Evolutionary conservation across 2,797 vertebrate genomes (phyloP).

Genomic region (Gallirallus australis): DNA sequence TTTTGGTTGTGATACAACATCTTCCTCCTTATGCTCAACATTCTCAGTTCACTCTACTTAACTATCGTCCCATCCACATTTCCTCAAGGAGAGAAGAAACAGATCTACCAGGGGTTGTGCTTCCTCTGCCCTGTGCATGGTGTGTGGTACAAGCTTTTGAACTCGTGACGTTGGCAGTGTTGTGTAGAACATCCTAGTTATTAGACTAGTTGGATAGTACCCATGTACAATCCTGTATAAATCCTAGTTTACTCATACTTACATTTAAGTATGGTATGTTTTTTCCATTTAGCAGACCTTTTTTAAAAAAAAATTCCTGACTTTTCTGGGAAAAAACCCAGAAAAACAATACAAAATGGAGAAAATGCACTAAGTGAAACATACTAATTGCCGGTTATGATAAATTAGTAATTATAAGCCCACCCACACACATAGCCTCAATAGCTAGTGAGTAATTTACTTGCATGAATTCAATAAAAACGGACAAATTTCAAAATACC

Average conservation of each 20-base stretch:
- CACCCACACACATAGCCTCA: background rate
- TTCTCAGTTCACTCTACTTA: background rate
- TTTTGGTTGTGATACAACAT: background rate
- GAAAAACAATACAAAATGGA: background rate
- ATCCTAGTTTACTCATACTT: background rate
- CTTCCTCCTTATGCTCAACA: background rate
- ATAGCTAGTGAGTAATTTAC: background rate
- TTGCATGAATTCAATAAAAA: background rate
- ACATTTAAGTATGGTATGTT: background rate
- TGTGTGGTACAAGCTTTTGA: background rate
- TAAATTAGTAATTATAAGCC: conserved; percentile 27
- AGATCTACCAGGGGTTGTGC: background rate
- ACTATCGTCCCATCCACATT: background rate
- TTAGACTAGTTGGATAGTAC: background rate
- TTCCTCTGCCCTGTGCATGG: background rate
- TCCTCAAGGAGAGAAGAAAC: background rate
- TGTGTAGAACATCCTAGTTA: background rate
- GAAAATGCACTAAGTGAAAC: background rate
- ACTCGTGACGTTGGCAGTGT: background rate
- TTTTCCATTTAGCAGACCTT: background rate
- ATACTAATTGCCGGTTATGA: background rate
- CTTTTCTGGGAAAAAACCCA: background rate
- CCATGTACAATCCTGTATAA: background rate
- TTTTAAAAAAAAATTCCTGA: background rate
- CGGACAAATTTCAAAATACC: conserved; percentile 21